A percentile compares a stretch with the other conserved stretches of the same genome.
Evolutionary conservation across 2,888 invertebrate species (phyloP).

Genomic region (Epinotia demarniana): DNA sequence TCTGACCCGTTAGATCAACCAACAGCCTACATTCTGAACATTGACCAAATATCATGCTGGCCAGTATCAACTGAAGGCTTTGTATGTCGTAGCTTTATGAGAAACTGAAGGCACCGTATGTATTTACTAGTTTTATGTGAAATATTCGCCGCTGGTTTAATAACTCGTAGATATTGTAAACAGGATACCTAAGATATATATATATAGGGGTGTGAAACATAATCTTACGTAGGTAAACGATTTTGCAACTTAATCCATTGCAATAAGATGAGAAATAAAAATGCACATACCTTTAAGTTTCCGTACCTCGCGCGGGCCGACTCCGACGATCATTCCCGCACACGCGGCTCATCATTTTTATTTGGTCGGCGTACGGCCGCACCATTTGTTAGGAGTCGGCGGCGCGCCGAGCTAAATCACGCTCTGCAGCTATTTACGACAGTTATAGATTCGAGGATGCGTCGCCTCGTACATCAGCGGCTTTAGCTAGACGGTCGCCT

Average conservation of each 20-base stretch:
- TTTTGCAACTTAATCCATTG: not conserved
- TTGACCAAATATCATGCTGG: too few species aligned
- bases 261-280: not conserved
- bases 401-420: slow-evolving; percentile 47
- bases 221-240: too few species aligned
- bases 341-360: slow-evolving; percentile 64
- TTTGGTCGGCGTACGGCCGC: slow-evolving; percentile 55
- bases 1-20: too few species aligned
- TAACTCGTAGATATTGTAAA: too few species aligned
- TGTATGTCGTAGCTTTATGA: too few species aligned
- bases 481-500: slow-evolving; percentile 43
- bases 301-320: not conserved
- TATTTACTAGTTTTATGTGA: too few species aligned
- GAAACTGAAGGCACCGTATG: too few species aligned
- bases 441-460: slow-evolving; percentile 36
- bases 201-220: too few species aligned
- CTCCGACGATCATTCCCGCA: slow-evolving; percentile 50
- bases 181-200: too few species aligned
- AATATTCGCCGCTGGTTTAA: too few species aligned
- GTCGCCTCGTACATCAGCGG: slow-evolving; percentile 57
- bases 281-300: not conserved
- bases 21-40: too few species aligned
- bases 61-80: too few species aligned
- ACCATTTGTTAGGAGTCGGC: slow-evolving; percentile 57
- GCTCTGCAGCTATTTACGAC: slow-evolving; percentile 34